Conservation (phyloP, 2,888 invertebrate species). For the Drosophila stalkeri region DNA sequence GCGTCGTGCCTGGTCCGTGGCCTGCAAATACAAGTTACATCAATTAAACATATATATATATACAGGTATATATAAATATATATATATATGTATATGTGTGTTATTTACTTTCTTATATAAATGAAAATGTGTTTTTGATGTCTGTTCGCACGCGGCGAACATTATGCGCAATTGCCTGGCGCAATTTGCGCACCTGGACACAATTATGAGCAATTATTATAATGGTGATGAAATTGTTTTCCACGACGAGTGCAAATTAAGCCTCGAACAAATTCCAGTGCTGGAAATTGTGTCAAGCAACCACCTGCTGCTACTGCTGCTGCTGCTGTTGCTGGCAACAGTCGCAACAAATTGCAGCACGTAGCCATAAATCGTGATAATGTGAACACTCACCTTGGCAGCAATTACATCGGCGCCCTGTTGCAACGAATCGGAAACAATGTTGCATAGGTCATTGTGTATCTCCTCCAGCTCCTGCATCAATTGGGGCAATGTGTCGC, state of each 20-base stretch:
- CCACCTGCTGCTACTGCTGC: constrained; percentile 36
- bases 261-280: constrained; percentile 18
- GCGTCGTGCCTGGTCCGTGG: constrained; percentile 92
- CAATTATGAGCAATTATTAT: constrained; percentile 71
- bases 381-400: constrained; percentile 89
- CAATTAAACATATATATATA: not conserved
- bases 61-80: not conserved
- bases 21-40: constrained; percentile 83
- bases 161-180: constrained; percentile 66
- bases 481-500: constrained; percentile 93
- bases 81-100: not conserved
- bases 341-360: constrained; percentile 60
- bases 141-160: constrained; percentile 44
- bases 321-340: constrained; percentile 14
- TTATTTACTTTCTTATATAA: constrained; percentile 7
- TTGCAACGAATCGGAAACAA: constrained; percentile 94
- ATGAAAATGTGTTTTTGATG: constrained; percentile 52
- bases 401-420: constrained; percentile 94
- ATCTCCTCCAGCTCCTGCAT: constrained; percentile 97
- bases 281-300: constrained; percentile 30
- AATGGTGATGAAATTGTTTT: constrained; percentile 57
- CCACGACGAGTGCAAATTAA: constrained; percentile 38
- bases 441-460: constrained; percentile 94
- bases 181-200: constrained; percentile 58
- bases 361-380: constrained; percentile 62